These are phyloP conservation scores for Brachyhypopomus gauderio DNA, from an alignment of 2,113 vertebrate genomes.

Conservation along the genomic window DNA sequence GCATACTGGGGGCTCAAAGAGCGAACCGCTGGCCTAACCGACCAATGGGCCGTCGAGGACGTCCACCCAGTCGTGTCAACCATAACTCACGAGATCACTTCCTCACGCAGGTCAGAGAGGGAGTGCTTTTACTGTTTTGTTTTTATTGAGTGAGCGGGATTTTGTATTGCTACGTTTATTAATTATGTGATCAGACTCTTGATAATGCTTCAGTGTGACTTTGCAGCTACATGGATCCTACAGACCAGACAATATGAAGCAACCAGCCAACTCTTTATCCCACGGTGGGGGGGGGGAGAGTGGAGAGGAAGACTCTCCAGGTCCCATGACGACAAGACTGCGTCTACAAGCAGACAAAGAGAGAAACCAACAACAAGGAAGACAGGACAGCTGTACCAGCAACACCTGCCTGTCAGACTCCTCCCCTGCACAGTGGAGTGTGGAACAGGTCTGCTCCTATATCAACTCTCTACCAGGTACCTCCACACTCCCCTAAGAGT, in stretches of 20 bases:
- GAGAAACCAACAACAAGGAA: conserved; percentile 74
- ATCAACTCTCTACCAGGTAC: conserved; percentile 88
- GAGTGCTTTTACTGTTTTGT: neutral
- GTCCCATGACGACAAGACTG: conserved; percentile 88
- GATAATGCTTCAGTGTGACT: neutral
- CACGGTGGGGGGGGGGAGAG: conserved; percentile 43
- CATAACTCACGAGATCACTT: conserved; percentile 81
- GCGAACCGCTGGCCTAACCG: conserved; percentile 82
- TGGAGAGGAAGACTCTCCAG: conserved; percentile 75
- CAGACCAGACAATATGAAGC: conserved; percentile 75
- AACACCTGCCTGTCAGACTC: conserved; percentile 71
- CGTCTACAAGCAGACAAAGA: conserved; percentile 78
- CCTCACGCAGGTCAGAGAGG: conserved; percentile 84
- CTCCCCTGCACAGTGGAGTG: conserved; percentile 84
- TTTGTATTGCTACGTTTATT: neutral
- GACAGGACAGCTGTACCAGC: conserved; percentile 73
- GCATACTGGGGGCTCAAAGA: conserved; percentile 75
- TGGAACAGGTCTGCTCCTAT: conserved; percentile 89
- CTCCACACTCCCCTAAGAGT: neutral
- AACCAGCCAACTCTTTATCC: conserved; percentile 44
- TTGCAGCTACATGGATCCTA: conserved; percentile 80
- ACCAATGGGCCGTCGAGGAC: conserved; percentile 81
- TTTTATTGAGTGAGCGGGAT: neutral
- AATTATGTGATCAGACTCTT: too few relatives aligned
- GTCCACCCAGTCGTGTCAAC: conserved; percentile 81